phyloP scores from a whole-genome alignment of 2,113 vertebrate genomes.

The Anseranas semipalmata region DNA sequence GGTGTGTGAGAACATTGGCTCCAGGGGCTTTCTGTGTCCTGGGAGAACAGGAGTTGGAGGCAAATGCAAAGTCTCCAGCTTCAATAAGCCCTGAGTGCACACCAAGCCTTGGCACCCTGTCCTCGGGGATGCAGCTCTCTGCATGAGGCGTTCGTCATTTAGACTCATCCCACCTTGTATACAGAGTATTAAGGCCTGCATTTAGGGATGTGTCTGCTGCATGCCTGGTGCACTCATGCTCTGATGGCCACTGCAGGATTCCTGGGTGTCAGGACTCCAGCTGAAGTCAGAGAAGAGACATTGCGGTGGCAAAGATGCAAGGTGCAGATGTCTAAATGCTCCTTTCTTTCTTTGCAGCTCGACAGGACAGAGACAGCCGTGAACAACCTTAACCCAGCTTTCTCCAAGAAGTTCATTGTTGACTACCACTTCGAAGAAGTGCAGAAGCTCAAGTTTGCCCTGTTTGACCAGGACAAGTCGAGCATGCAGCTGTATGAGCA shows the following conservation, averaged over 20 bases:
- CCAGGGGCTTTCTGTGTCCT: neutral
- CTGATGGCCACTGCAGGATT: neutral
- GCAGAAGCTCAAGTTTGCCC: conserved; percentile 95
- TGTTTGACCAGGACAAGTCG: conserved; percentile 97
- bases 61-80: neutral
- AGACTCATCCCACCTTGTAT: neutral
- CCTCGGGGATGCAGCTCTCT: neutral
- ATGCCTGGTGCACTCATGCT: rapidly evolving
- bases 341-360: conserved; percentile 74
- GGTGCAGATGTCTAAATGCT: neutral
- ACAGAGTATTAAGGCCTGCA: neutral
- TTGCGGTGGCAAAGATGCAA: neutral
- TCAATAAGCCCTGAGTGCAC: neutral
- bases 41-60: neutral
- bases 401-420: conserved; percentile 92
- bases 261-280: neutral
- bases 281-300: neutral
- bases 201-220: neutral
- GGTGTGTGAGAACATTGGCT: neutral
- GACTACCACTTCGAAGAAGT: conserved; percentile 98
- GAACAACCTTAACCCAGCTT: conserved; percentile 96
- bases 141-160: rapidly evolving
- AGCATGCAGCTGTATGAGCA: conserved; percentile 93
- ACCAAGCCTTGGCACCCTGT: rapidly evolving
- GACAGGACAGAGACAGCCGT: conserved; percentile 93